Percentiles rank a stretch among this genome's conserved stretches.
phyloP scores from a whole-genome alignment of 2,113 vertebrate species.

The Poecilia latipinna region DNA sequence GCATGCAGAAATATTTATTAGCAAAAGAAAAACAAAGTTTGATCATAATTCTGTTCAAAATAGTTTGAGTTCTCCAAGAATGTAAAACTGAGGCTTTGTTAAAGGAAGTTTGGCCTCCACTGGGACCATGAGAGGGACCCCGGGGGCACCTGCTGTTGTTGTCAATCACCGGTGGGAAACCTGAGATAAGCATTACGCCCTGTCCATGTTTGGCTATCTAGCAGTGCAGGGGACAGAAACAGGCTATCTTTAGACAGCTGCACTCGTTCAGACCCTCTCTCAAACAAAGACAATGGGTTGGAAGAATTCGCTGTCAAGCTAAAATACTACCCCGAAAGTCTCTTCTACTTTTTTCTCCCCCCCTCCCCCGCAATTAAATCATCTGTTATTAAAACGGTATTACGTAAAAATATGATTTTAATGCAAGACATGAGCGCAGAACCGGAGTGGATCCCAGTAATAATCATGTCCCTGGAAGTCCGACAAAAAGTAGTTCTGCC shows the following conservation, averaged over 20 bases:
- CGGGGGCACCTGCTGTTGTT: slow-evolving; percentile 69
- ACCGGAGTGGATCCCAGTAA: background rate
- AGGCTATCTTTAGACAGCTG: slow-evolving; percentile 81
- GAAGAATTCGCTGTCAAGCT: background rate
- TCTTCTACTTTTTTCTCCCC: background rate
- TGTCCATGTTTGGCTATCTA: slow-evolving; percentile 81
- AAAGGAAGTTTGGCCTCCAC: background rate
- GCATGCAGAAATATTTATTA: background rate
- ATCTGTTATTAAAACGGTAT: background rate
- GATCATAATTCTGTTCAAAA: background rate
- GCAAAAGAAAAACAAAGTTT: background rate
- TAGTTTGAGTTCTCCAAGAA: background rate
- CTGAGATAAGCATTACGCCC: slow-evolving; percentile 49
- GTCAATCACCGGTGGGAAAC: slow-evolving; percentile 69
- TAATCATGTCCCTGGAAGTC: slow-evolving; percentile 35
- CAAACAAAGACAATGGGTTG: slow-evolving; percentile 45
- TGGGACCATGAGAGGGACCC: slow-evolving; percentile 37
- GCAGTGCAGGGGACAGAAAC: slow-evolving; percentile 26
- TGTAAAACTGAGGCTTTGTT: background rate
- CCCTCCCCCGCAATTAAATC: background rate
- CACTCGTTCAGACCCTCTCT: slow-evolving; percentile 35
- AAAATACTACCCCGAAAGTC: slow-evolving; percentile 14
- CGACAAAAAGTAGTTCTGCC: slow-evolving; percentile 77
- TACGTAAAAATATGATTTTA: background rate
- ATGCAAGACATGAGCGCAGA: background rate